phyloP scores from a whole-genome alignment of 2,797 vertebrate species.

The Poeciliopsis paucimaculata region DNA sequence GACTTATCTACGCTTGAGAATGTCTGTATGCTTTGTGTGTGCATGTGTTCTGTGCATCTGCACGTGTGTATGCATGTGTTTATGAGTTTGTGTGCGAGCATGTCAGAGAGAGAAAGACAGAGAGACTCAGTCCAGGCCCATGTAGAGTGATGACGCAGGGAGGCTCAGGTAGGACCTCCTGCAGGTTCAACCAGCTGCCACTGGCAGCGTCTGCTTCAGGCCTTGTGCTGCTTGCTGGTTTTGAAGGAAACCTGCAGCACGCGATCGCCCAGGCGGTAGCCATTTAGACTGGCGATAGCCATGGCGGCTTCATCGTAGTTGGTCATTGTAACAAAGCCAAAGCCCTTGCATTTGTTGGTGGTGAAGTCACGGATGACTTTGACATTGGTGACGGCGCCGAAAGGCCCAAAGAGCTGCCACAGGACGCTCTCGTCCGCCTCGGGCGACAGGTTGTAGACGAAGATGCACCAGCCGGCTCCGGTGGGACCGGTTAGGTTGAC shows the following conservation, averaged over 20 bases:
- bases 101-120: slow-evolving; percentile 66
- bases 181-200: slow-evolving; percentile 73
- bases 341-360: slow-evolving; percentile 99
- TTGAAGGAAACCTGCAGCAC: slow-evolving; percentile 99
- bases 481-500: slow-evolving; percentile 91
- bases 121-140: slow-evolving; percentile 86
- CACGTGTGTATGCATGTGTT: slow-evolving; percentile 60
- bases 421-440: slow-evolving; percentile 97
- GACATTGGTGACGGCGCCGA: slow-evolving; percentile 96
- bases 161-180: slow-evolving; percentile 73
- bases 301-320: slow-evolving; percentile 98
- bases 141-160: slow-evolving; percentile 81
- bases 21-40: slow-evolving; percentile 59
- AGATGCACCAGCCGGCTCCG: slow-evolving; percentile 96
- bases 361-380: slow-evolving; percentile 98
- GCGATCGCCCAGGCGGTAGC: slow-evolving; percentile 94
- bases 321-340: slow-evolving; percentile 99
- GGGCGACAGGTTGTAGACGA: slow-evolving; percentile 96
- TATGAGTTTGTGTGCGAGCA: slow-evolving; percentile 72
- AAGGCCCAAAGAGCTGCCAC: slow-evolving; percentile 98
- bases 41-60: slow-evolving; percentile 52
- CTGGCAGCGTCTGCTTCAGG: slow-evolving; percentile 81
- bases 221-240: slow-evolving; percentile 99
- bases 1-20: slow-evolving; percentile 74
- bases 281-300: slow-evolving; percentile 97